Percentiles rank a stretch among this genome's conserved stretches.
These are phyloP conservation scores for Thamnaconus septentrionalis DNA, from an alignment of 2,113 vertebrate species.

Conservation along the genomic window DNA sequence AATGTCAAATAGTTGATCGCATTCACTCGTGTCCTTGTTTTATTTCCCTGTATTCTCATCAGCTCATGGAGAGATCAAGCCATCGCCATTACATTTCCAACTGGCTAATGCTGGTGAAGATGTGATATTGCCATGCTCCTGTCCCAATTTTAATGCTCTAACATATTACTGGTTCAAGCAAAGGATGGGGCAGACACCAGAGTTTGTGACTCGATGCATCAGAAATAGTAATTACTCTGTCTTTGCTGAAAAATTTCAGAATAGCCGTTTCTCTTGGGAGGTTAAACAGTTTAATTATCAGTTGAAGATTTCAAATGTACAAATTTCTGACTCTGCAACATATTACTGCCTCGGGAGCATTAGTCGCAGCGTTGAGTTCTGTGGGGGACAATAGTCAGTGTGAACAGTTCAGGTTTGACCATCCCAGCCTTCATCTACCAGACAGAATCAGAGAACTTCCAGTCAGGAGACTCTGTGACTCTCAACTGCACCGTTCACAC, in stretches of 20 bases:
- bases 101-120: constrained; percentile 1
- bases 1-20: too few species aligned
- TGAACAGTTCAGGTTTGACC: background rate
- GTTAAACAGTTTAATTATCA: constrained; percentile 1
- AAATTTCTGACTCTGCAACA: constrained; percentile 44
- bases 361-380: background rate
- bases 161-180: constrained; percentile 55
- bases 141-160: background rate
- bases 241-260: constrained; percentile 21
- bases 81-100: too few species aligned
- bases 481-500: too few species aligned
- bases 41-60: too few species aligned
- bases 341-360: constrained; percentile 47
- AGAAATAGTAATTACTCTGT: constrained; percentile 7
- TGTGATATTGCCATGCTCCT: constrained; percentile 28
- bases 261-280: constrained; percentile 25
- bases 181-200: constrained; percentile 9
- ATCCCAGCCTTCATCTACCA: background rate
- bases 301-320: constrained; percentile 32
- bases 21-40: too few species aligned
- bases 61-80: too few species aligned
- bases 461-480: constrained; percentile 18
- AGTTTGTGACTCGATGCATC: constrained; percentile 11
- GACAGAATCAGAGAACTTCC: constrained; percentile 5
- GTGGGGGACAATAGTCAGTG: background rate